phyloP scores from a whole-genome alignment of 2,113 vertebrate species.

The Rattus rattus region DNA sequence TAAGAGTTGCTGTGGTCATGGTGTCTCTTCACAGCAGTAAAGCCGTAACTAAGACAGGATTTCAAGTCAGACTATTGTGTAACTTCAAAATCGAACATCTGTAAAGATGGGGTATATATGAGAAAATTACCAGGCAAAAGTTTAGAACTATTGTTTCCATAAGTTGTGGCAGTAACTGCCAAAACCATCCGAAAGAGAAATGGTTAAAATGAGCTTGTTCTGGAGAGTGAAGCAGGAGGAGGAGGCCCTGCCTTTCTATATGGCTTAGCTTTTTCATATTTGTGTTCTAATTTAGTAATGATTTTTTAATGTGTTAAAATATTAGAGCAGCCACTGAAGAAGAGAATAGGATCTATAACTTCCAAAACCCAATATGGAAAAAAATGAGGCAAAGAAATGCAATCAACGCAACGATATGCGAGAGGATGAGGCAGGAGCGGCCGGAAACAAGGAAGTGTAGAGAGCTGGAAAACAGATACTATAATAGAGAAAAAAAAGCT shows the following conservation, averaged over 20 bases:
- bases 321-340: slow-evolving; percentile 70
- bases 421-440: neutral
- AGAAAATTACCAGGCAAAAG: neutral
- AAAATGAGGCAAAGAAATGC: slow-evolving; percentile 69
- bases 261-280: slow-evolving; percentile 27
- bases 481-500: neutral
- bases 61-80: slow-evolving; percentile 10
- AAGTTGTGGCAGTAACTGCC: neutral
- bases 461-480: neutral
- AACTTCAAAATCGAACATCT: neutral
- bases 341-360: slow-evolving; percentile 67
- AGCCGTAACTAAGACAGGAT: neutral
- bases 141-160: neutral
- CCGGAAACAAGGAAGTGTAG: neutral
- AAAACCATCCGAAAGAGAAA: slow-evolving; percentile 40
- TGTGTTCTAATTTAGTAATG: slow-evolving; percentile 74
- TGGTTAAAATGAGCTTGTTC: slow-evolving; percentile 6
- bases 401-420: slow-evolving; percentile 3
- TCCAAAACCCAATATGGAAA: slow-evolving; percentile 60
- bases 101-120: neutral
- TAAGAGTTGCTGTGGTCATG: too few relatives aligned
- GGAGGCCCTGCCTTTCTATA: slow-evolving; percentile 37
- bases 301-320: slow-evolving; percentile 78
- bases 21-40: too few relatives aligned
- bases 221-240: neutral